Evolutionary conservation across 92 coral and sea anemone genomes (phyloP).

Genomic region (Parazoanthus darwini): DNA sequence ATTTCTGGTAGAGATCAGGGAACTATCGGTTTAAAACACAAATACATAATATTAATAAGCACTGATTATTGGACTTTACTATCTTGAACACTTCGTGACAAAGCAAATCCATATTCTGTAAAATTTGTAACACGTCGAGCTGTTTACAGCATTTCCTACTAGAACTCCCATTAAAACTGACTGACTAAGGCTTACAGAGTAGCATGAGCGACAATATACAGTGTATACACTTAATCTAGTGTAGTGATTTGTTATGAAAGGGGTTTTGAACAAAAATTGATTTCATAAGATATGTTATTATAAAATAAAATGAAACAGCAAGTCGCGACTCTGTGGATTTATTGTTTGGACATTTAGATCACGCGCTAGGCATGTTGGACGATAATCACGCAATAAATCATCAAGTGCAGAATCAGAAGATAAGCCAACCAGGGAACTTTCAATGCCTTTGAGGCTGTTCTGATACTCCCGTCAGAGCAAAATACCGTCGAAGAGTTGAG

Average conservation of each 20-base stretch:
- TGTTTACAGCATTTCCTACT: constrained; percentile 8
- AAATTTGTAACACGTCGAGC: constrained; percentile 13
- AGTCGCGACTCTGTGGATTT: not conserved
- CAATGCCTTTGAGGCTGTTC: constrained; percentile 38
- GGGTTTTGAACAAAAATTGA: constrained; percentile 21
- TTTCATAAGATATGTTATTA: constrained; percentile 6
- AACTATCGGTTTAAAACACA: too few species aligned
- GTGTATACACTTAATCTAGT: constrained; percentile 7
- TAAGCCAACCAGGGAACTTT: constrained; percentile 1
- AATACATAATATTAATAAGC: too few species aligned
- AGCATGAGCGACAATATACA: not conserved
- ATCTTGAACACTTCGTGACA: too few species aligned
- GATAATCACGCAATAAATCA: not conserved
- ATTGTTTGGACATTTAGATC: not conserved
- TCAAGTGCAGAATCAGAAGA: too few species aligned
- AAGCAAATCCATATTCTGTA: not conserved
- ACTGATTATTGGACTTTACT: too few species aligned
- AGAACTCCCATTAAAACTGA: not conserved
- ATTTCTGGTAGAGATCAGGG: not conserved
- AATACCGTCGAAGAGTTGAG: not conserved
- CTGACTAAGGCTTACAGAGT: constrained; percentile 1
- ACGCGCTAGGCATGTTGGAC: not conserved
- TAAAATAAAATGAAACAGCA: constrained; percentile 18
- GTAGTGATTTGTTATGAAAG: constrained; percentile 1
- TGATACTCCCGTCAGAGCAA: constrained; percentile 18